Conservation (phyloP, 2,113 vertebrate species). For the Istiophorus platypterus region DNA sequence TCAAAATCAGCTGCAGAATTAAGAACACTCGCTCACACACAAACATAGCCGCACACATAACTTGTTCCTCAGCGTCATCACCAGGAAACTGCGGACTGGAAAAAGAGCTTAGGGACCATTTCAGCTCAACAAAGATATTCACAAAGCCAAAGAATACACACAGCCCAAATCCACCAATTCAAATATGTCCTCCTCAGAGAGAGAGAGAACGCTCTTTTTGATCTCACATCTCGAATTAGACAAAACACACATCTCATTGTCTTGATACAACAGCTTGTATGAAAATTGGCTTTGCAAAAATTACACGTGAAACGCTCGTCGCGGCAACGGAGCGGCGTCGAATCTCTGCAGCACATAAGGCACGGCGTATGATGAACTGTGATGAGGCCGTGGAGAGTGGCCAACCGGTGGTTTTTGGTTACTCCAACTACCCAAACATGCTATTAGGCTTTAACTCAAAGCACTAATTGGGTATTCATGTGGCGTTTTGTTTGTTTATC, state of each 20-base stretch:
- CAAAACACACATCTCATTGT: constrained; percentile 52
- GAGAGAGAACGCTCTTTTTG: constrained; percentile 40
- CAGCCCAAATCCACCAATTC: constrained; percentile 56
- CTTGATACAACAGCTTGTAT: constrained; percentile 18
- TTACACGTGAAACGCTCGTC: constrained; percentile 7
- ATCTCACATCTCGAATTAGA: constrained; percentile 59
- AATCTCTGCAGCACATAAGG: constrained; percentile 25
- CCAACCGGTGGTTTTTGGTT: constrained; percentile 51
- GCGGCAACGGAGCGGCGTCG: background rate
- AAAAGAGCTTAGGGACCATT: constrained; percentile 59
- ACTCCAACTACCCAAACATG: constrained; percentile 55
- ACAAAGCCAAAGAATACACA: constrained; percentile 60
- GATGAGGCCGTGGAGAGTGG: constrained; percentile 33
- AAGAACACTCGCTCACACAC: constrained; percentile 34
- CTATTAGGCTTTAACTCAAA: constrained; percentile 50
- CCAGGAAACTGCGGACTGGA: constrained; percentile 40
- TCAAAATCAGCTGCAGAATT: constrained; percentile 57
- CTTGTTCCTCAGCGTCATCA: constrained; percentile 47
- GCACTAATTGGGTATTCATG: constrained; percentile 75
- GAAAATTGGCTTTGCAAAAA: constrained; percentile 3
- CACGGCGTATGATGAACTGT: constrained; percentile 27
- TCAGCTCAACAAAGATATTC: constrained; percentile 59
- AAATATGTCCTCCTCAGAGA: constrained; percentile 51
- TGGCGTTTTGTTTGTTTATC: constrained; percentile 78
- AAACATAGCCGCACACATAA: constrained; percentile 35